Base-by-base conservation (phyloP, 2,113 vertebrate species). In the Podarcis cretensis region DNA sequence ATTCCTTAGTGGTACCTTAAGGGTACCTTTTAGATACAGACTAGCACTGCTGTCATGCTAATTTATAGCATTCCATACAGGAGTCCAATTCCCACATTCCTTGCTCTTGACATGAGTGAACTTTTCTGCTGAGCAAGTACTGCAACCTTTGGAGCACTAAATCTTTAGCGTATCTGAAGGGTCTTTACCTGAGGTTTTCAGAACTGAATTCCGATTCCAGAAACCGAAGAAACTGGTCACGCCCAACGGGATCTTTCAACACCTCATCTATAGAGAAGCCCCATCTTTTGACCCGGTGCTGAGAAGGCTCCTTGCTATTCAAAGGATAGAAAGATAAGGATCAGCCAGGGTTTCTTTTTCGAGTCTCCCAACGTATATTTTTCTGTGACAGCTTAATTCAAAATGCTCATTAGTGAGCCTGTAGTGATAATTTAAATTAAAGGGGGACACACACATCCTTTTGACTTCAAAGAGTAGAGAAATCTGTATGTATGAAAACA, bases 171-270 rank as follows among this genome's bases (percentile, higher is more conserved):
- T 54, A 90, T 32, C 63, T 20, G 77, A 69, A 68, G 87, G 20
- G 65, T 84, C 25, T 92, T 98, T 94, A 99, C 98, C 98, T 98
- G 92, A 99, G 97, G 93, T 99, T 99, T 97, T 99, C 98, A 16
- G 98, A 99, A 96, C 98, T 99, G 97, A 99, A 99, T 95, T 99
- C 98, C 0, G 98, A 99, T 95, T 99, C 98, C 91, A 99, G 95
- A 95, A 99, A 99, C 93, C 98, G 98, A 85, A 99, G 96, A 91
- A 99, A 99, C 94, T 98, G 98, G 87, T 99, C 98, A 85, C 97
- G 96, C 40, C 98, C 98, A 43, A 97, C 97, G 8, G 98, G 98
- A 92, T 99, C 98, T 93, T 98, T 99, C 84, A 99, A 95, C 3
- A 98, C 97, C 93, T 99, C 98, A 78, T 99, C 98, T 82, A 99